Base-by-base conservation (phyloP, 1,140 invertebrate genomes). In the Scaptomyza hsui region DNA sequence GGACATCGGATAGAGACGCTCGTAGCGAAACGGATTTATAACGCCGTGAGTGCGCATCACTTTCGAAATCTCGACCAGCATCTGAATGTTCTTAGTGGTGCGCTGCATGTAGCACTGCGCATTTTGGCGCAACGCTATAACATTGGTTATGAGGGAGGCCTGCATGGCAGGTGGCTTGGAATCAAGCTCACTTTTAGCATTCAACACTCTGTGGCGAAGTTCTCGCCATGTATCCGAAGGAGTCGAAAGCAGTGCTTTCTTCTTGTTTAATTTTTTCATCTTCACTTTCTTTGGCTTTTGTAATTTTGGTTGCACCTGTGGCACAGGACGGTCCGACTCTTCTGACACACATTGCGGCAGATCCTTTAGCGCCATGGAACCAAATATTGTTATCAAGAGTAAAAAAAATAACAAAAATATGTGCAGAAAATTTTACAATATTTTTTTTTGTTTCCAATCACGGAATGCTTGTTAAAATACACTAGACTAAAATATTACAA, bases 41-140 rank as follows among this genome's bases (percentile, higher is more conserved):
- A 3, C 35, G 0, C 67, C 60, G 19, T 64, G 60, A 9, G 60
- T 70, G 1, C 67, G 51, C 24, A 56, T 56, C 26, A 13, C 16
- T 13, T 19, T 64, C 0, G 67, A 55, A 1, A 70, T 6, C 9
- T 56, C 67, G 2, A 64, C 35, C 6, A 70, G 42, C 18, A 56
- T 21, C 35, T 70, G 51, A 0, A 70, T 19, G 7, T 64, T 70
- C 9, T 56, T 12, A 7, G 21, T 55, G 12, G 67, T 56, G 3
- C 48, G 64, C 1, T 45, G 45, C 57, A 69, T 55, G 4, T 39
- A 61, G 6, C 5, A 3, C 0, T 29, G 1, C 4, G 64, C 56
- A 35, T 48, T 60, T 4, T 16, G 16, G 5, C 60, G 42, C 24
- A 70, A 19, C 0, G 0, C 0, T 15, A 42, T 13, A 0, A 64